Conservation (phyloP, 2,888 invertebrate species). For the Acanthopleura granulata region DNA sequence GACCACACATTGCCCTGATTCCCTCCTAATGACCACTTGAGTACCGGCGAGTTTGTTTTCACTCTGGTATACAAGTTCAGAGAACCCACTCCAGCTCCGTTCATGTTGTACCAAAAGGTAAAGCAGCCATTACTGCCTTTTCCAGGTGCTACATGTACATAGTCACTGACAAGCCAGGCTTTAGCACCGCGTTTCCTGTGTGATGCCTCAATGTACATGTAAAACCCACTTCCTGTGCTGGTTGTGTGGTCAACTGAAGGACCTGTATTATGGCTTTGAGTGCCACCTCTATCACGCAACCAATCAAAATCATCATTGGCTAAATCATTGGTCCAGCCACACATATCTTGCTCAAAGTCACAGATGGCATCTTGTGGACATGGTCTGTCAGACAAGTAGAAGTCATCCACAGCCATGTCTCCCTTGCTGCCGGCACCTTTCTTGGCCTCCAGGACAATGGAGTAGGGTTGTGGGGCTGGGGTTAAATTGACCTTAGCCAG, state of each 20-base stretch:
- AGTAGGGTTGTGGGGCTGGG: constrained; percentile 26
- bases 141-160: not conserved
- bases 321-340: constrained; percentile 53
- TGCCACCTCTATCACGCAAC: constrained; percentile 45
- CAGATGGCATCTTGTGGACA: constrained; percentile 52
- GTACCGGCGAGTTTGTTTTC: not conserved
- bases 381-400: constrained; percentile 35
- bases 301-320: constrained; percentile 55
- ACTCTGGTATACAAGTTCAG: not conserved
- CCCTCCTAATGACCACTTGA: constrained; percentile 24
- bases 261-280: constrained; percentile 41
- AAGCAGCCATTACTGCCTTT: constrained; percentile 42
- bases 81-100: constrained; percentile 50
- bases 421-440: constrained; percentile 48
- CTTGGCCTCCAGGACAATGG: constrained; percentile 48
- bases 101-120: constrained; percentile 63
- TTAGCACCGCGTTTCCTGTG: constrained; percentile 73
- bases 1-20: constrained; percentile 59
- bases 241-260: constrained; percentile 49
- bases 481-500: constrained; percentile 44
- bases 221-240: constrained; percentile 43
- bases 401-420: constrained; percentile 66
- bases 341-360: constrained; percentile 54
- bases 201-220: constrained; percentile 63
- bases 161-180: constrained; percentile 73